These are phyloP conservation scores for Rhodinocichla rosea DNA, from an alignment of 2,113 vertebrate genomes.

Conservation along the genomic window DNA sequence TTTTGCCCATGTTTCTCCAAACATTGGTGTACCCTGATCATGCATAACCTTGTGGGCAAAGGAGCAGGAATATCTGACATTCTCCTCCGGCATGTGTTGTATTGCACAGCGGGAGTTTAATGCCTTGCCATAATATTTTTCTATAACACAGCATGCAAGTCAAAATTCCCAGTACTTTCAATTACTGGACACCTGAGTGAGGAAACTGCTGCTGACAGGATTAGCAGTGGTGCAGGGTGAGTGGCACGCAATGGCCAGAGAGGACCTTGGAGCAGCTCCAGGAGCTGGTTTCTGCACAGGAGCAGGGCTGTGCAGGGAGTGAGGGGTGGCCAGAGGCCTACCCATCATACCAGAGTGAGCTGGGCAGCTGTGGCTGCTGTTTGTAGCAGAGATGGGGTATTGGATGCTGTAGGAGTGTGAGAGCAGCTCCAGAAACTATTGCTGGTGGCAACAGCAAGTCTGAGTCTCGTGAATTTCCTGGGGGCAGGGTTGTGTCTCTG, in stretches of 20 bases:
- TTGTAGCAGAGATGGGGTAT: not conserved
- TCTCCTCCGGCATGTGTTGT: not conserved
- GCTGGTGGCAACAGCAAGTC: not conserved
- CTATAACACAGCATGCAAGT: not conserved
- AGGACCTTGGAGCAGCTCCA: not conserved
- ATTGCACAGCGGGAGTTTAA: not conserved
- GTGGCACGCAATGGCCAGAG: not conserved
- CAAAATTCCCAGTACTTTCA: slow-evolving; percentile 6
- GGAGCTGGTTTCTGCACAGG: not conserved
- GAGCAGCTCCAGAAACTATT: not conserved
- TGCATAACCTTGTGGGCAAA: not conserved
- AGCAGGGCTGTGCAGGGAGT: not conserved
- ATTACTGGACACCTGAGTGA: not conserved
- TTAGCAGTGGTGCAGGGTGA: not conserved
- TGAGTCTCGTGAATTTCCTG: not conserved
- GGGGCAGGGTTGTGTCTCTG: not conserved
- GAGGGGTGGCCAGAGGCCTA: not conserved
- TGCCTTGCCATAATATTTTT: not conserved
- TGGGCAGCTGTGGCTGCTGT: not conserved
- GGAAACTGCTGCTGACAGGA: not conserved
- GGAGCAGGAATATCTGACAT: not conserved
- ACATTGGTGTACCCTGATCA: not conserved
- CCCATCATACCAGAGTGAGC: fast-evolving
- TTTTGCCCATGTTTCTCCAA: not conserved
- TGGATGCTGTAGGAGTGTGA: not conserved